These are phyloP conservation scores for Cephalopterus ornatus DNA, from an alignment of 2,113 vertebrate genomes.

Conservation along the genomic window DNA sequence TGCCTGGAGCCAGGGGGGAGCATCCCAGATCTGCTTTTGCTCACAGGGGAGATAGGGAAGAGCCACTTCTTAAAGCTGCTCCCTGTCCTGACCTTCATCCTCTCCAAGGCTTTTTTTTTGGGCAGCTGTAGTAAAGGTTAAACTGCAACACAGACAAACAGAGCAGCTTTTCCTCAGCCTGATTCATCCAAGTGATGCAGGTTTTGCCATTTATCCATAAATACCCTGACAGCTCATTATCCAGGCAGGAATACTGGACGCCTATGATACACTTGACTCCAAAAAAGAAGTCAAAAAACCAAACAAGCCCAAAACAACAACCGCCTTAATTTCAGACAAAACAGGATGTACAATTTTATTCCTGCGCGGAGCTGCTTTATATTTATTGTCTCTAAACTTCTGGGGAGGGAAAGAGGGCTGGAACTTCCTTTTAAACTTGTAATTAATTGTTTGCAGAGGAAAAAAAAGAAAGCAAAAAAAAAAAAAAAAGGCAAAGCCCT, in stretches of 20 bases:
- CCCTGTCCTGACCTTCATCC: background rate
- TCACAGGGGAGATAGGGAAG: background rate
- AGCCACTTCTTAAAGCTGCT: background rate
- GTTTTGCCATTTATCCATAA: conserved; percentile 30
- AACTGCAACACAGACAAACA: background rate
- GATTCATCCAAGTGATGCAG: background rate
- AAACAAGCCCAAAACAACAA: background rate
- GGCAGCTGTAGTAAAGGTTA: background rate
- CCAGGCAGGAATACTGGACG: background rate
- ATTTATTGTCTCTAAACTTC: conserved; percentile 32
- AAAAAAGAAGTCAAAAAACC: background rate
- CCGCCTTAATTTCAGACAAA: conserved; percentile 8
- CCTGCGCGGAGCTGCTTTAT: background rate
- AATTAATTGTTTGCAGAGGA: conserved; percentile 42
- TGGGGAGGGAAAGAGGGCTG: background rate
- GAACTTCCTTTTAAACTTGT: conserved; percentile 49
- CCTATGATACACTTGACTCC: background rate
- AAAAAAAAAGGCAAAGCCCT: background rate
- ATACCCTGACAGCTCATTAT: conserved; percentile 14
- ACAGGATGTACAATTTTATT: conserved; percentile 58
- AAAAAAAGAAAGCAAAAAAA: background rate
- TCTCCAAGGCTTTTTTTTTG: rapidly evolving
- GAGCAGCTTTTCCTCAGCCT: background rate
- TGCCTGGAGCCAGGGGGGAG: background rate
- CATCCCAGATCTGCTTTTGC: background rate